Evolutionary conservation across 2,888 invertebrate genomes (phyloP), one percentile per base, ranked within the genome.

Genomic region (Drosophila picticornis): DNA sequence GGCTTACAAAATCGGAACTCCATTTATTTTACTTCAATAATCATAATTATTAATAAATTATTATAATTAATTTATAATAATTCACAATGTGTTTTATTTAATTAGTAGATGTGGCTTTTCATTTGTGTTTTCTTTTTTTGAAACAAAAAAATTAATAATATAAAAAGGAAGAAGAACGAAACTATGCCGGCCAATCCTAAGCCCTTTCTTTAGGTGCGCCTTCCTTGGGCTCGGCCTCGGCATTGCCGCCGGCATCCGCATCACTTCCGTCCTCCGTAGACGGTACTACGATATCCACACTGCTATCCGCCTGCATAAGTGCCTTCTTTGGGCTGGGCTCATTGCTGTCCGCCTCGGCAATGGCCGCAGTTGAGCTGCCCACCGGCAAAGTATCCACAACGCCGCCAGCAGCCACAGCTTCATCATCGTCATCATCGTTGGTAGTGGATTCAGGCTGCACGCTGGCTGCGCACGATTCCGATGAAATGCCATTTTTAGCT

Each of bases 291-390:
- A 72, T 72, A 67, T 86, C 90, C 19, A 70, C 83, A 55, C 80
- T 81, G 74, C 82, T 82, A 40, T 90, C 91, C 27, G 80, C 86
- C 48, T 78, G 75, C 64, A 89, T 64, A 27, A 89, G 57, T 25
- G 89, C 57, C 80, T 93, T 93, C 68, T 93, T 93, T 59, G 91
- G 90, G 72, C 92, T 92, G 55, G 93, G 93, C 74, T 92, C 93
- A 34, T 78, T 75, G 63, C 83, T 90, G 29, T 85, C 90, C 13
- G 84, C 83, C 55, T 88, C 84, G 92, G 94, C 88, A 93, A 91
- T 87, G 51, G 71, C 74, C 22, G 78, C 65, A 10, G 58, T 57
- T 25, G 74, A 52, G 11, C 48, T 63, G 25, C 63, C 52, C 27
- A 40, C 27, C 16, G 74, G 68, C 10, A 67, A 31, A 59, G 61